Evolutionary conservation across 1,140 invertebrate species (phyloP).

Genomic region (Neelides sp.): DNA sequence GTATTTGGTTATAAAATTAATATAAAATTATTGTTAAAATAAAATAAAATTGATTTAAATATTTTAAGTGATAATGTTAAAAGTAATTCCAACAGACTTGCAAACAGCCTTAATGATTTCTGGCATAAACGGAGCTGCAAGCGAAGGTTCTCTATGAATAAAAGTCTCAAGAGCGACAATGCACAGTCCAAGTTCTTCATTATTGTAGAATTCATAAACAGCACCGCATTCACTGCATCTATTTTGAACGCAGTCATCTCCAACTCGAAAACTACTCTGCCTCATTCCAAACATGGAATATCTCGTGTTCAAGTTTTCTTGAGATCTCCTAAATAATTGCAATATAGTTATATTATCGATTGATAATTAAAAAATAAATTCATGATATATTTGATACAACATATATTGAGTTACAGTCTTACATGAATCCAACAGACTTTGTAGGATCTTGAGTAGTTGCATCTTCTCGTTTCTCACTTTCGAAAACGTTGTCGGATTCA

Average conservation of each 20-base stretch:
- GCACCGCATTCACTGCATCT: slow-evolving; percentile 69
- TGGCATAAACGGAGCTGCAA: slow-evolving; percentile 83
- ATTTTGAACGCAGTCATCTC: slow-evolving; percentile 44
- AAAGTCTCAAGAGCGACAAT: slow-evolving; percentile 89
- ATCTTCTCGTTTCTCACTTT: slow-evolving; percentile 14
- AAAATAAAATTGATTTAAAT: slow-evolving; percentile 15
- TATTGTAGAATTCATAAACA: slow-evolving; percentile 81
- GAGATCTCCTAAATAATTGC: too few relatives aligned
- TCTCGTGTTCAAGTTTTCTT: too few relatives aligned
- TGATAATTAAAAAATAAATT: too few relatives aligned
- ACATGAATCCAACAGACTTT: slow-evolving; percentile 28
- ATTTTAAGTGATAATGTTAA: slow-evolving; percentile 6
- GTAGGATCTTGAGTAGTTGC: slow-evolving; percentile 9
- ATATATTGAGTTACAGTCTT: too few relatives aligned
- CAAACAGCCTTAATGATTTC: slow-evolving; percentile 77
- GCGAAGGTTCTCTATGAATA: slow-evolving; percentile 82
- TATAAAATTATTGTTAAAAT: slow-evolving; percentile 8
- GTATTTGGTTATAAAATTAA: background rate
- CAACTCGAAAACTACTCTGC: slow-evolving; percentile 51
- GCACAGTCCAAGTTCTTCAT: slow-evolving; percentile 89
- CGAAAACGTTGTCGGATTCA: slow-evolving; percentile 20
- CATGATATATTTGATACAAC: too few relatives aligned
- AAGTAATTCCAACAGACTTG: slow-evolving; percentile 48
- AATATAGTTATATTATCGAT: too few relatives aligned
- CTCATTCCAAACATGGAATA: slow-evolving; percentile 40